Evolutionary conservation across 2,113 vertebrate genomes (phyloP).

Genomic region (Otolemur garnettii): DNA sequence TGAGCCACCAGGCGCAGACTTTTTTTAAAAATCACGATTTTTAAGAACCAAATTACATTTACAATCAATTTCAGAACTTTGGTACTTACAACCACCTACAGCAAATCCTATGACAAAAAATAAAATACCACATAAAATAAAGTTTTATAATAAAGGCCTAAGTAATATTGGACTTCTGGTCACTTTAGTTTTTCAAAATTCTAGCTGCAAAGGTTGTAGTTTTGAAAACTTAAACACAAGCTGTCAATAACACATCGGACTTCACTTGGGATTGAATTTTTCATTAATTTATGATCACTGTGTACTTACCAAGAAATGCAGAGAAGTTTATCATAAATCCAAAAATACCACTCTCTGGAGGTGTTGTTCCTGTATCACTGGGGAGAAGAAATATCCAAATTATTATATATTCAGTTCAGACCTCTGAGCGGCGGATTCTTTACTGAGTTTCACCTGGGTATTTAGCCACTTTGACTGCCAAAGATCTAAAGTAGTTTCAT

Average conservation of each 20-base stretch:
- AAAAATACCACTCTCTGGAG: conserved; percentile 97
- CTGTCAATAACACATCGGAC: not conserved
- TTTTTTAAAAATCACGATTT: not conserved
- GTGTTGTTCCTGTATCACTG: conserved; percentile 93
- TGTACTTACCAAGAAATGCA: conserved; percentile 93
- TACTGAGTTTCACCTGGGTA: not conserved
- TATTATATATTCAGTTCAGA: not conserved
- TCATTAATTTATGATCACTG: not conserved
- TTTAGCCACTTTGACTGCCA: conserved; percentile 2
- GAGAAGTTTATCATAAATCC: conserved; percentile 96
- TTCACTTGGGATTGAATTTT: not conserved
- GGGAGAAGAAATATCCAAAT: conserved; percentile 59
- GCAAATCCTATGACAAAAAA: not conserved
- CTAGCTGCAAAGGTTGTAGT: not conserved
- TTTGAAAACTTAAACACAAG: not conserved
- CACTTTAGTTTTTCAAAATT: conserved; percentile 9
- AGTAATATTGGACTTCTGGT: not conserved
- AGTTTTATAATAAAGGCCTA: not conserved
- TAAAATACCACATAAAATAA: not conserved
- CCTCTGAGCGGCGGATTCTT: not conserved
- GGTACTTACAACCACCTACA: not conserved
- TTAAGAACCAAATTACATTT: not conserved
- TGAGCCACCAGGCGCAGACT: too few relatives aligned
- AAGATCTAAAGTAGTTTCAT: conserved; percentile 41
- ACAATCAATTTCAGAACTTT: not conserved